Evolutionary conservation across 1,140 invertebrate genomes (phyloP).

Genomic region (Argopecten irradians): DNA sequence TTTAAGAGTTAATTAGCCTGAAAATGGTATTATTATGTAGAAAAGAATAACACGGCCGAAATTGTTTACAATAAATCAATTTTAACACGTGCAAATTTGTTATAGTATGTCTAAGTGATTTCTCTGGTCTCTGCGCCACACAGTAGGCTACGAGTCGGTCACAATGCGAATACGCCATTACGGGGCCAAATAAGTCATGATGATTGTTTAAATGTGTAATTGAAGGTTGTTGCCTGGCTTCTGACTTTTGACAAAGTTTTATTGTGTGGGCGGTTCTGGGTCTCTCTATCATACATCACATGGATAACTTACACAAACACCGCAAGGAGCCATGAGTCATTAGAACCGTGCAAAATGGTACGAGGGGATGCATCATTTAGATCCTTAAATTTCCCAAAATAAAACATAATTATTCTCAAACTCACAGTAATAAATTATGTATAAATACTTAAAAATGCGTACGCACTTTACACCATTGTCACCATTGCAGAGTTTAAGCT

Average conservation of each 20-base stretch:
- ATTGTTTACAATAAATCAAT: slow-evolving; percentile 19
- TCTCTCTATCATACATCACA: slow-evolving; percentile 14
- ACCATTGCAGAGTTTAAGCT: no score
- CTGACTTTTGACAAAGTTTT: slow-evolving; percentile 22
- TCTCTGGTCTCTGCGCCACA: slow-evolving; percentile 13
- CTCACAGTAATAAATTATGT: no score
- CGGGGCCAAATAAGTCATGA: slow-evolving; percentile 20
- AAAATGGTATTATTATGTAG: slow-evolving; percentile 19
- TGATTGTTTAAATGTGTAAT: slow-evolving; percentile 11
- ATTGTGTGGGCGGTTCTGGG: background rate
- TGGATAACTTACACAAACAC: background rate
- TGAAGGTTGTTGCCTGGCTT: background rate
- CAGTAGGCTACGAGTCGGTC: background rate
- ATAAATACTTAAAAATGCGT: no score
- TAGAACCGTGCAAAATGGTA: no score
- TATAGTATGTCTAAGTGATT: slow-evolving; percentile 10
- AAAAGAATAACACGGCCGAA: background rate
- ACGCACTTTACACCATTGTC: no score
- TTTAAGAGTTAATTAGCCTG: slow-evolving; percentile 9
- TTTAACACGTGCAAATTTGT: slow-evolving; percentile 22
- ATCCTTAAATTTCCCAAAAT: no score
- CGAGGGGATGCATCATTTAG: no score
- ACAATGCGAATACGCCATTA: background rate
- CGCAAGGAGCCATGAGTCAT: background rate
- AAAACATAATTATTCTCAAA: no score